phyloP scores from a whole-genome alignment of 2,888 invertebrate species.

The Prenolepis imparis region DNA sequence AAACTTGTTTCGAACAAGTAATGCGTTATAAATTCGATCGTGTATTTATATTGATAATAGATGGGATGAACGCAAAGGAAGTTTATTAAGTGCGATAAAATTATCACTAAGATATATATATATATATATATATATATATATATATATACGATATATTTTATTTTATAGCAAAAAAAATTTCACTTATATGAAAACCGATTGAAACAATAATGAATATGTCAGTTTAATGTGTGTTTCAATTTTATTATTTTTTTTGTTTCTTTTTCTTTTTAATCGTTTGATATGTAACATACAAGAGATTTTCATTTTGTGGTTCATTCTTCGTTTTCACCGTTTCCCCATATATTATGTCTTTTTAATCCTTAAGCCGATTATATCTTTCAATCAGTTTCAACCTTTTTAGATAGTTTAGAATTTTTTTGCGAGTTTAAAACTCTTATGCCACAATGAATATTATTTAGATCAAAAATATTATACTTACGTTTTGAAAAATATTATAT shows the following conservation, averaged over 20 bases:
- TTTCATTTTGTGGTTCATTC: background rate
- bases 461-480: background rate
- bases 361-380: slow-evolving; percentile 16
- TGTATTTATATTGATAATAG: background rate
- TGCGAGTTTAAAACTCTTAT: background rate
- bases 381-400: background rate
- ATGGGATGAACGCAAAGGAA: background rate
- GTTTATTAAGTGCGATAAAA: background rate
- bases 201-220: background rate
- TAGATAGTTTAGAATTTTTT: too few relatives aligned
- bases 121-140: background rate
- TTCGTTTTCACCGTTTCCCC: background rate
- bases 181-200: background rate
- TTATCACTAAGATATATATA: background rate
- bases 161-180: background rate
- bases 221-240: background rate
- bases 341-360: background rate
- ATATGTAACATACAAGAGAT: background rate
- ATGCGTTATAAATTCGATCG: background rate
- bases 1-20: background rate
- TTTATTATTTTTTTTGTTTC: background rate
- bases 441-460: background rate
- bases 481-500: background rate
- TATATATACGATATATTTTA: background rate
- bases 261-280: background rate